Conservation (phyloP, 2,113 vertebrate genomes). For the human region GRCh38 chr2:141341501-141342000, state of each 20-base stretch:
- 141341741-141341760: background rate
- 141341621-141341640: background rate
- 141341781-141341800: background rate
- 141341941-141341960: background rate
- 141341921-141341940: background rate
- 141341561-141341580: background rate
- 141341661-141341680: background rate
- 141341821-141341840: background rate
- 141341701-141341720: background rate
- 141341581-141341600: background rate
- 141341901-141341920: background rate
- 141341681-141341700: background rate
- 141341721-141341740: background rate
- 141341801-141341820: too few relatives aligned
- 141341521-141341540: background rate
- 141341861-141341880: background rate
- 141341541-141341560: background rate
- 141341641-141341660: background rate
- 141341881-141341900: background rate
- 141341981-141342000: too few relatives aligned
- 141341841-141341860: background rate
- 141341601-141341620: background rate
- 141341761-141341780: background rate
- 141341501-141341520: background rate
- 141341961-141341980: too few relatives aligned